Base-by-base conservation (phyloP, 2,888 invertebrate genomes). In the Hedya salicella region DNA sequence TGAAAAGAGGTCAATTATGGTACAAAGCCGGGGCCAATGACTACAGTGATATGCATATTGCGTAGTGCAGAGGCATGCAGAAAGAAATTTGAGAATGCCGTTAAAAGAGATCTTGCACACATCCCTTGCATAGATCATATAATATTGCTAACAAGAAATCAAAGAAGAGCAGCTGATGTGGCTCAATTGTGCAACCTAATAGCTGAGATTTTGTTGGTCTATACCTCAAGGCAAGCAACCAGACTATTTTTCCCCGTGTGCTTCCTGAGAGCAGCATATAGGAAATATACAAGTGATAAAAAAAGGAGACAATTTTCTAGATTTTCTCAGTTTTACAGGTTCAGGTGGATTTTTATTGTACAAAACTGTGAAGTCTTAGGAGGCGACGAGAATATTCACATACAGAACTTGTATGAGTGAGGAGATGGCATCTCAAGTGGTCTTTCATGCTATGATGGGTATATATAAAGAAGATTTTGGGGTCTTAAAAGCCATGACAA, bases 391-490 rank as follows among this genome's bases (percentile, higher is more conserved):
- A 4, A 21, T 56, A 17, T 42, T 56, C n/a, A 42, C 25, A 2
- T 25, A 25, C 25, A 30, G 6, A 30, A 21, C 1, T 25, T 25
- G 49, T 30, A 70, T 73, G 62, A 52, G 68, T 17, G 52, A 32
- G 16, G 76, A 76, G 16, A 69, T 44, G 8, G 71, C 71, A 0
- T 59, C 72, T 0, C 74, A 77, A 52, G 66, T 72, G 0, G 67
- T 73, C 0, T 74, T 70, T 19, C 74, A 75, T 56, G 19, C 71
- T 0, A 71, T 74, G 0, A 75, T 75, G 16, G 72, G 73, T 0
- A 74, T 74, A 2, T 75, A 54, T 6, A 73, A 73, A 19, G 74
- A 76, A 8, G 75, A 75, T 11, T n/a, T 73, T 0, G 42, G 59
- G 0, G 21, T 74, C 4, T 46, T 75, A 1, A 14, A 21, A 0